phyloP scores from a whole-genome alignment of 2,888 invertebrate genomes.

The Eurytoma adleriae region DNA sequence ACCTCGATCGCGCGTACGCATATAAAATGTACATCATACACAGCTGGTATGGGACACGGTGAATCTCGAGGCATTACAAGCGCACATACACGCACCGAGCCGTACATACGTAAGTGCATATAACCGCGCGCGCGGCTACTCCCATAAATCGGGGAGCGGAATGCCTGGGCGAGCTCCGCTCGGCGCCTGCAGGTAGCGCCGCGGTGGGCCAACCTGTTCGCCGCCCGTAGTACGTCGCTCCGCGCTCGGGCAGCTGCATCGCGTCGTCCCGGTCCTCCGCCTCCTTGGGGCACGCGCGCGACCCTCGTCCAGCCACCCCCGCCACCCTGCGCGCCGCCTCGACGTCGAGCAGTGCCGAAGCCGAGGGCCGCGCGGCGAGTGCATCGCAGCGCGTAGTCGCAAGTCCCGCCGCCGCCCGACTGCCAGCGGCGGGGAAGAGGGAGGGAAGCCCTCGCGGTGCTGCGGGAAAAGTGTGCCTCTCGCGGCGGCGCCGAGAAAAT shows the following conservation, averaged over 20 bases:
- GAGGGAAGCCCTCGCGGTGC: slow-evolving; percentile 10
- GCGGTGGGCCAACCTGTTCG: neutral
- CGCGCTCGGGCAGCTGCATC: no score
- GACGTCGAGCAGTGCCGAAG: neutral
- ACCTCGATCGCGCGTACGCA: no score
- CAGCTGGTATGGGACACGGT: no score
- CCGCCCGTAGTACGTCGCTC: neutral
- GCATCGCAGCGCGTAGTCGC: neutral
- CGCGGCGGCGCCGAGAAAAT: neutral
- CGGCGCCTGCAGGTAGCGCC: slow-evolving; percentile 45
- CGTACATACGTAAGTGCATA: neutral
- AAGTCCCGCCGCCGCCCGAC: no score
- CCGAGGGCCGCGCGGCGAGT: neutral
- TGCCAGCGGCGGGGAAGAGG: neutral
- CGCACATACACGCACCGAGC: neutral
- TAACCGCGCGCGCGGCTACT: neutral
- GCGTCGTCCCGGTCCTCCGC: no score
- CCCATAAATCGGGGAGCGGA: slow-evolving; percentile 16
- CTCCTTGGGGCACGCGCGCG: no score
- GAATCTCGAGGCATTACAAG: neutral
- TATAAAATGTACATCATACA: neutral
- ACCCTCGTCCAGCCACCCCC: neutral
- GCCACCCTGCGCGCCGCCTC: neutral
- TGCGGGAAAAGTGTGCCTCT: neutral
- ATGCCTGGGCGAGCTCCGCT: slow-evolving; percentile 35